Conservation (phyloP, 92 coral and sea anemone species). For the Actinostola sp. region DNA sequence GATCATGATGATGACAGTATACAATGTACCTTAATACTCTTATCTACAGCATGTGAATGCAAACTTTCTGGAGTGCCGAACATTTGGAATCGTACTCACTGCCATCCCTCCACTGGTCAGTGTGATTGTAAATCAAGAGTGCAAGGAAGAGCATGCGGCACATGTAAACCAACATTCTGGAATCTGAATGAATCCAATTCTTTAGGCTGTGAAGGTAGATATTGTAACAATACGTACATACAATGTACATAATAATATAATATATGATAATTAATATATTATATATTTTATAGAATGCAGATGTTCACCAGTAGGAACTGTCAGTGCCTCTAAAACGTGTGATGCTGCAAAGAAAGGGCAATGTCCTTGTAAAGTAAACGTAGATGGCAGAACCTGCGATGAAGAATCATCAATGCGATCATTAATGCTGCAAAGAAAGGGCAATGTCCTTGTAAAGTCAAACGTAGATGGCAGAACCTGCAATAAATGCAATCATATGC, state of each 20-base stretch:
- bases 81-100: slow-evolving; percentile 57
- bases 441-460: slow-evolving; percentile 82
- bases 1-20: no score
- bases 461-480: slow-evolving; percentile 62
- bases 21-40: background rate
- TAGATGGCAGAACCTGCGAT: slow-evolving; percentile 66
- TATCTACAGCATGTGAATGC: slow-evolving; percentile 80
- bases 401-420: no score
- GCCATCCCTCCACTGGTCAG: slow-evolving; percentile 79
- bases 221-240: no score
- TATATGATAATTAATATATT: no score
- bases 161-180: slow-evolving; percentile 80
- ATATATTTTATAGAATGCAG: slow-evolving; percentile 59
- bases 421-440: slow-evolving; percentile 64
- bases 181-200: slow-evolving; percentile 62
- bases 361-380: slow-evolving; percentile 75
- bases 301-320: slow-evolving; percentile 77
- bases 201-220: slow-evolving; percentile 92
- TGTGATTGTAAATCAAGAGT: slow-evolving; percentile 85
- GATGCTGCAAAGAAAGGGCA: slow-evolving; percentile 71
- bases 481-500: slow-evolving; percentile 20
- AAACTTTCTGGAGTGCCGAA: slow-evolving; percentile 68
- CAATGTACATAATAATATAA: no score
- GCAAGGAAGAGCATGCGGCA: slow-evolving; percentile 77
- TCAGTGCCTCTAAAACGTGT: slow-evolving; percentile 69